Percentiles rank a stretch among this genome's conserved stretches.
These are phyloP conservation scores for Ophioninae sp. DNA, from an alignment of 2,888 invertebrate species.

Conservation along the genomic window DNA sequence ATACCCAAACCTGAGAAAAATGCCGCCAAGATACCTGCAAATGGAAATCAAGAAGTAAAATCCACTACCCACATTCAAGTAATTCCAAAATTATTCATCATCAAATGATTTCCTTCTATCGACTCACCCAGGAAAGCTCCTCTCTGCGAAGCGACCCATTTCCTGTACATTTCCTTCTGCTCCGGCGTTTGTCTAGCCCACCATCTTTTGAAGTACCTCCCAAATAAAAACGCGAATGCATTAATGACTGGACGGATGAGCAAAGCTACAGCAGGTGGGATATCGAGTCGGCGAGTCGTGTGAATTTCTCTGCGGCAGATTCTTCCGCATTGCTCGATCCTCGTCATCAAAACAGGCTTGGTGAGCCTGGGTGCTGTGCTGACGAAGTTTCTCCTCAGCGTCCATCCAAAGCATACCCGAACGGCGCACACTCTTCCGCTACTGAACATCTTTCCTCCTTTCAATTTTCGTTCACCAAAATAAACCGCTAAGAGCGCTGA, in stretches of 20 bases:
- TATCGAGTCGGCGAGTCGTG: conserved; percentile 68
- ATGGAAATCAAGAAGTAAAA: background rate
- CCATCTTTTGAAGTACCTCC: conserved; percentile 80
- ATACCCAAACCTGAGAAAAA: conserved; percentile 64
- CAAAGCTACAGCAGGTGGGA: conserved; percentile 73
- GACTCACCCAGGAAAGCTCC: conserved; percentile 63
- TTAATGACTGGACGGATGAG: conserved; percentile 74
- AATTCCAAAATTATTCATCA: no score
- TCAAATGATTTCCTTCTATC: background rate
- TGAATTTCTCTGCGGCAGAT: conserved; percentile 30
- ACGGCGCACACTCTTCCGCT: conserved; percentile 11
- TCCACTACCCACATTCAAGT: background rate
- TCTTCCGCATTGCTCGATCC: background rate
- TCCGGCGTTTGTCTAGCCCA: conserved; percentile 78
- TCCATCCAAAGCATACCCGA: conserved; percentile 7
- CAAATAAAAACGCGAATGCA: conserved; percentile 76
- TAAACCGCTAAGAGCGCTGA: background rate
- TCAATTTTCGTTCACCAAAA: background rate
- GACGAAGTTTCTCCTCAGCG: background rate
- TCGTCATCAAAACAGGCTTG: background rate
- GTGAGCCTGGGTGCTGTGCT: conserved; percentile 1
- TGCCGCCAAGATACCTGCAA: conserved; percentile 69
- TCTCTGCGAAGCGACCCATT: conserved; percentile 64
- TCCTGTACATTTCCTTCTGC: conserved; percentile 72
- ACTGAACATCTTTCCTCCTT: conserved; percentile 34